Base-by-base conservation (phyloP, 2,888 invertebrate species). In the Agrochola litura region DNA sequence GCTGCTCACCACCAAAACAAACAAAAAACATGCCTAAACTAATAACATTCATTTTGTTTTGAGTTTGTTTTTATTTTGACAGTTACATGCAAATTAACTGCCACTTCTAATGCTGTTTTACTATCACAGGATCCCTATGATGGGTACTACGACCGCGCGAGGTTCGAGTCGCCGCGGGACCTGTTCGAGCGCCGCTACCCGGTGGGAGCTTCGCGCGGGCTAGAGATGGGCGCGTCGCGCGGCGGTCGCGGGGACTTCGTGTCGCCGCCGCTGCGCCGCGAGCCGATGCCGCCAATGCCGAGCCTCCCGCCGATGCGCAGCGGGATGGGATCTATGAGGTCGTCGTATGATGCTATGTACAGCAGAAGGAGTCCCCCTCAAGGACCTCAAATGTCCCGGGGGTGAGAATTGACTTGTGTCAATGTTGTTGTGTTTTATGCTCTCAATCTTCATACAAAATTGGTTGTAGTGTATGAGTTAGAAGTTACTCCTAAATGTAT, bases 181-280 rank as follows among this genome's bases (percentile, higher is more conserved):
- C 94, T 98, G 90, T 98, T 98, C 92, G 98, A 98, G 94, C 97
- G 98, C 84, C 97, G 98, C 82, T 98, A 98, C 95, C 97, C 98
- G 0, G 97, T 97, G 95, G 97, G 97, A 76, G 97, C 97, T 84
- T 94, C 96, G 72, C 93, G 96, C 84, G 97, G 97, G 85, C 93
- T 97, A 90, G 97, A 97, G 89, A 92, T 97, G 93, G 95, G 97
- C 86, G 93, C 97, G 92, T 92, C 95, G 92, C 94, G 95, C 92
- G 96, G 92, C 72, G 97, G 96, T 0, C 97, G 97, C 74, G 97
- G 97, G 19, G 98, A 98, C 93, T 98, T 98, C 93, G 97, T 97
- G 88, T 98, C 98, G 80, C 98, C 98, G 84, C 98, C 98, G 76
- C 97, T 98, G 90, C 97, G 98, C 86, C 97, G 98, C 64, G 98